Percentiles rank a stretch among this genome's conserved stretches.
Evolutionary conservation across 2,797 vertebrate genomes (phyloP).

Genomic region (Tokudaia tokunoshimensis): DNA sequence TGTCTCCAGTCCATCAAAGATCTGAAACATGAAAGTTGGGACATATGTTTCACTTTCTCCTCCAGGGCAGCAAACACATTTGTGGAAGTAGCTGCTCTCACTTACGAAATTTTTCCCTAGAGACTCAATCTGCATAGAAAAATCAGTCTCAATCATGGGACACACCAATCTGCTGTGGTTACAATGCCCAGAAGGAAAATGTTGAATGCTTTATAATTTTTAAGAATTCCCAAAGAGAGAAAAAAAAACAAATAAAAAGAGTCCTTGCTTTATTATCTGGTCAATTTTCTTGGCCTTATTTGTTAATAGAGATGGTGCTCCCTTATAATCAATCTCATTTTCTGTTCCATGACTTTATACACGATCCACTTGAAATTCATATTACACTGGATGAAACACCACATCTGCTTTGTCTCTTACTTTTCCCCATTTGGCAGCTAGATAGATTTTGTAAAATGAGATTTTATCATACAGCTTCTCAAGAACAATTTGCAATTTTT

Average conservation of each 20-base stretch:
- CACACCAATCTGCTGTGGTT: conserved; percentile 77
- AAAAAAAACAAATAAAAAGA: conserved; percentile 36
- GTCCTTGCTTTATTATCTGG: conserved; percentile 61
- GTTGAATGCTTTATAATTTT: conserved; percentile 76
- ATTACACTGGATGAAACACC: neutral
- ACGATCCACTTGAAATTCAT: conserved; percentile 58
- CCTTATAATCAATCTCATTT: conserved; percentile 48
- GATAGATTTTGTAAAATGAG: neutral
- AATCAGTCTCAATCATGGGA: conserved; percentile 82
- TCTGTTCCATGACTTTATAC: conserved; percentile 50
- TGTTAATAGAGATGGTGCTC: conserved; percentile 62
- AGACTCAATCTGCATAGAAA: conserved; percentile 84
- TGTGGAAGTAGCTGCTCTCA: conserved; percentile 80
- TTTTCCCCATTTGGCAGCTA: neutral
- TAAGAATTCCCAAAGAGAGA: conserved; percentile 59
- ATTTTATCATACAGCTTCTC: conserved; percentile 10
- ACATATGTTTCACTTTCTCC: conserved; percentile 80
- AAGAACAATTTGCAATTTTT: neutral
- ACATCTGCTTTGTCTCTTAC: neutral
- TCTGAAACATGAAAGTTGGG: conserved; percentile 77
- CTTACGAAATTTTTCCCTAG: conserved; percentile 81
- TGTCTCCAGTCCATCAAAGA: conserved; percentile 64
- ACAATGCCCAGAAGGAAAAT: conserved; percentile 81
- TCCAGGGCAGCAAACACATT: conserved; percentile 80
- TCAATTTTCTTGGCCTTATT: conserved; percentile 65